Base-by-base conservation (phyloP, 2,888 invertebrate species). In the Polydrusus cervinus region DNA sequence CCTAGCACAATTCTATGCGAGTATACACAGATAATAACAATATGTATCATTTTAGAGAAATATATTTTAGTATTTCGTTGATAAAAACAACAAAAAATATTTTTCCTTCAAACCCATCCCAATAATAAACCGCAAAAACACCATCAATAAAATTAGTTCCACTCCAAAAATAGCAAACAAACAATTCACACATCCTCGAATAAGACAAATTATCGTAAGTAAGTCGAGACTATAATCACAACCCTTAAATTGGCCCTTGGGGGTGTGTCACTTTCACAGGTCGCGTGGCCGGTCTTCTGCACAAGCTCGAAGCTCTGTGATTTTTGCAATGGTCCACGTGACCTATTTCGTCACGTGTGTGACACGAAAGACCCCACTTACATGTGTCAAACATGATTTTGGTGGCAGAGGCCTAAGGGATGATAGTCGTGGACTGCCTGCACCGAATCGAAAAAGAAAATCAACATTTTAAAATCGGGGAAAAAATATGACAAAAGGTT, bases 181-280 rank as follows among this genome's bases (percentile, higher is more conserved):
- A 70, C 75, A 75, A 61, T 75, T 71, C 70, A 75, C 75, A 75
- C 75, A 75, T 75, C 66, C 65, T 60, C 70, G 53, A 57, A 65
- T 25, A 75, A 66, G 74, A 74, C 74, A 67, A 65, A 75, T 75
- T 75, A 70, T 62, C 70, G 25, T 73, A 78, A 77, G 1, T 71
- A 74, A 51, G 78, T 81, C 38, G 38, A 60, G 38, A 60, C 57
- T 47, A 65, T 47, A 49, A 65, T 60, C 69, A 1, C 57, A 30
- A 55, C 71, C 53, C 67, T 68, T 64, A 76, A 76, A 76, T 73
- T 73, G 72, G 72, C 73, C 73, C 65, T 16, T 25, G 73, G 73
- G 83, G 84, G 84, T 82, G 84, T 84, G 82, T 82, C 83, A 75
- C 79, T 82, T 81, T 79, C 82, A 80, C 76, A 69, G 78, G 79